Evolutionary conservation across 2,113 vertebrate species (phyloP), one percentile per base, ranked within the genome.

Genomic region (Callionymus lyra): DNA sequence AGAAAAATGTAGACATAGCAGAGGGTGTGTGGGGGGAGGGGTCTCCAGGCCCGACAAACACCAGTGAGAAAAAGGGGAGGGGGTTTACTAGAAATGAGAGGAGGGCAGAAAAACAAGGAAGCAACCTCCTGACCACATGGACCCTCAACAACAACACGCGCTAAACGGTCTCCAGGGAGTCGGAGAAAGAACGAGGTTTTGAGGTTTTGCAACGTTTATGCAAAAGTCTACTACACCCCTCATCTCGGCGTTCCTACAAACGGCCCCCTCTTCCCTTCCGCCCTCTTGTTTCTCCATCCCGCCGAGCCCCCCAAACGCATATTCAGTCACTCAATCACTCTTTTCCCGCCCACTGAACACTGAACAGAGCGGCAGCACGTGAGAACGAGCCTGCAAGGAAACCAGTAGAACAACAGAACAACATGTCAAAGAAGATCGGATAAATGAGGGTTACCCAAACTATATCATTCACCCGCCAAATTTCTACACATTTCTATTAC

Each of bases 1-100:
- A 40, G 63, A 46, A 56, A 68, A 70, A 82, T 74, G 72, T 82
- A 84, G 82, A 83, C 82, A 84, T 45, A 55, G 47, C 36, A 52
- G 64, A 40, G 54, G 54, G 39, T 21, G 38, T 59, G 65, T 39
- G 76, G 72, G 21, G 72, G 74, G 76, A 79, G 72, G 74, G 76
- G 57, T 53, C 56, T 40, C 53, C 40, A 45, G 31, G 37, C 53
- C 14, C 55, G 31, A 56, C 37, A 59, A 53, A 63, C 47, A 47
- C 44, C 41, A 46, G 59, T 43, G 37, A 44, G 31, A 43, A 60
- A 54, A 65, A 40, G 59, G 68, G 59, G 66, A 58, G 47, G 56
- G 37, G 12, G 47, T 41, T 27, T 43, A 52, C 52, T 56, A 59
- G 50, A 47, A 54, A 50, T 48, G 44, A 38, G 48, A 52, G 38